phyloP scores from a whole-genome alignment of 2,113 vertebrate species.

The Murina feae region DNA sequence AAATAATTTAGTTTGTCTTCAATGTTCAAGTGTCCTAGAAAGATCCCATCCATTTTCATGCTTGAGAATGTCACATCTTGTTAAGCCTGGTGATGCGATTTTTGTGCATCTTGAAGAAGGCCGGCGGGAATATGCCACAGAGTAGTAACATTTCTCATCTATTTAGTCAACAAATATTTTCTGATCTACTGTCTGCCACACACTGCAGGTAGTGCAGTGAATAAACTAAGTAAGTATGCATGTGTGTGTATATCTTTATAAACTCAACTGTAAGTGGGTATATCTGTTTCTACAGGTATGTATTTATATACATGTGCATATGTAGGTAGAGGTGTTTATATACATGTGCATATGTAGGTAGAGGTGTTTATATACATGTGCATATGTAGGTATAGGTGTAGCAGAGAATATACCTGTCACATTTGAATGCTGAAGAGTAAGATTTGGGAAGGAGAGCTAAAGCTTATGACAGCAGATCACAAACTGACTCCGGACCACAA shows the following conservation, averaged over 20 bases:
- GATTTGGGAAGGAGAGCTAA: background rate
- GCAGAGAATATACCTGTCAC: background rate
- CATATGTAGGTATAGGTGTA: background rate
- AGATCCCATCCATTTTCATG: background rate
- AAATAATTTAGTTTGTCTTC: background rate
- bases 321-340: background rate
- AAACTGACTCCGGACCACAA: background rate
- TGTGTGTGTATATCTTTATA: background rate
- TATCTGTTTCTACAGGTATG: background rate
- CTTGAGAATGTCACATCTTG: background rate
- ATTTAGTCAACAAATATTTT: background rate
- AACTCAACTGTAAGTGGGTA: background rate
- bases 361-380: background rate
- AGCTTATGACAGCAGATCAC: background rate
- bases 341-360: background rate
- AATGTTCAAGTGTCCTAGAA: background rate
- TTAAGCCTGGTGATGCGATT: background rate
- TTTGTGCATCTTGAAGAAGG: background rate
- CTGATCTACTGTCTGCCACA: background rate
- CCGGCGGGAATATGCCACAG: background rate
- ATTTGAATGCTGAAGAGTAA: background rate
- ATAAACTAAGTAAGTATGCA: background rate
- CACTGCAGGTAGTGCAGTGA: background rate
- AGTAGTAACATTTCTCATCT: background rate
- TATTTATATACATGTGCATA: background rate